A percentile compares a stretch with the other conserved stretches of the same genome.
phyloP scores from a whole-genome alignment of 2,797 vertebrate species.

The Podarcis siculus region DNA sequence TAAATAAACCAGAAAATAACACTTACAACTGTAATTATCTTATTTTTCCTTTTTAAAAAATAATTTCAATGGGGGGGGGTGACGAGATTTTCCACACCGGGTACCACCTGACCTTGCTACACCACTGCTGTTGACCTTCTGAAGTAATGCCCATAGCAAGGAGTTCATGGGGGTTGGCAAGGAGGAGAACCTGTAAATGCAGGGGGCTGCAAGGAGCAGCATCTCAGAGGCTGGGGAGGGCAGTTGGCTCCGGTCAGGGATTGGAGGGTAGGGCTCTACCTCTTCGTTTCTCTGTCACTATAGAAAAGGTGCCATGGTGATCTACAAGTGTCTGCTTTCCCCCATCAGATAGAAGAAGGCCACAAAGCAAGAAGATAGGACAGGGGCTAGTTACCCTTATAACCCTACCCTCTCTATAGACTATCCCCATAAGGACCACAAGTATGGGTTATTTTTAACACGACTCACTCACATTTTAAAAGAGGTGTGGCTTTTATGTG shows the following conservation, averaged over 20 bases:
- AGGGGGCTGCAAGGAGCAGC: not conserved
- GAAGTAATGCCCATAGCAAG: not conserved
- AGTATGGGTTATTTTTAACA: not conserved
- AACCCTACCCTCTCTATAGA: too few relatives aligned
- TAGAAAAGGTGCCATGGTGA: not conserved
- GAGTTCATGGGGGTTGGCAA: not conserved
- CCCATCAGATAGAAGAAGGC: not conserved
- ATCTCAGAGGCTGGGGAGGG: too few relatives aligned
- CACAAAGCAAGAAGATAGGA: not conserved
- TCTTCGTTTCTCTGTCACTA: not conserved
- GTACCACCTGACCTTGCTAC: too few relatives aligned
- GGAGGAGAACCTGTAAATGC: not conserved
- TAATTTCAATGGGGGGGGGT: too few relatives aligned
- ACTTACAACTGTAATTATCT: too few relatives aligned
- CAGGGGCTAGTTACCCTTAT: too few relatives aligned
- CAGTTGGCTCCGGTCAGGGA: not conserved
- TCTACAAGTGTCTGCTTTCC: too few relatives aligned
- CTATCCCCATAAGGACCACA: not conserved
- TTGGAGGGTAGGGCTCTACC: not conserved
- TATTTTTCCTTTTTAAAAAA: too few relatives aligned
- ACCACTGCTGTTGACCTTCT: too few relatives aligned
- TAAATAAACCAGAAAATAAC: too few relatives aligned
- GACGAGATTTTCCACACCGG: too few relatives aligned
- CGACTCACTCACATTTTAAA: not conserved
- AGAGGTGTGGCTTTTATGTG: not conserved